These are phyloP conservation scores for Thalpophila matura DNA, from an alignment of 2,888 invertebrate species.

Conservation along the genomic window DNA sequence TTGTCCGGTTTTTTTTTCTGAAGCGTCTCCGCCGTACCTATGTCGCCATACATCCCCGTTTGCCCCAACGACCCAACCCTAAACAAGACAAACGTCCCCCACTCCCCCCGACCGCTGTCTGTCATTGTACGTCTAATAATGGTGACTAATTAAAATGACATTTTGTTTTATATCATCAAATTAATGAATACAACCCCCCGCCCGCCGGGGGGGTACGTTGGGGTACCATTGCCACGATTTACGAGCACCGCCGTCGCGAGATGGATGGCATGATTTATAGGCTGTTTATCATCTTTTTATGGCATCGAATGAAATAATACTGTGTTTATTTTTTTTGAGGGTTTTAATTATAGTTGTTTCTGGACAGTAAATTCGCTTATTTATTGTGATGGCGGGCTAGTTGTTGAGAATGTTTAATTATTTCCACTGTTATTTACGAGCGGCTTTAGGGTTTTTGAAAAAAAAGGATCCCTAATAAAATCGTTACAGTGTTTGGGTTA, in stretches of 20 bases:
- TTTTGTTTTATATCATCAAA: slow-evolving; percentile 85
- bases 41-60: slow-evolving; percentile 44
- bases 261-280: slow-evolving; percentile 81
- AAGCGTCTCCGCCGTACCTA: slow-evolving; percentile 13
- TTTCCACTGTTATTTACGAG: slow-evolving; percentile 56
- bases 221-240: slow-evolving; percentile 71
- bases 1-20: too few species aligned
- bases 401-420: slow-evolving; percentile 62
- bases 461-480: slow-evolving; percentile 60
- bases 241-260: slow-evolving; percentile 66
- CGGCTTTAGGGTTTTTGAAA: slow-evolving; percentile 49
- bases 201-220: slow-evolving; percentile 54
- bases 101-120: slow-evolving; percentile 69
- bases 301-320: slow-evolving; percentile 71
- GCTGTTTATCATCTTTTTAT: slow-evolving; percentile 81
- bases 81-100: slow-evolving; percentile 74
- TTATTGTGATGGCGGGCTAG: slow-evolving; percentile 60
- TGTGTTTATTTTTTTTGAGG: slow-evolving; percentile 63
- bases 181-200: slow-evolving; percentile 76
- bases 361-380: slow-evolving; percentile 65
- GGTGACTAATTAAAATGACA: slow-evolving; percentile 83
- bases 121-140: slow-evolving; percentile 80
- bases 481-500: slow-evolving; percentile 52
- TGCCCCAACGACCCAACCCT: slow-evolving; percentile 63
- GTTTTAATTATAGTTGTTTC: slow-evolving; percentile 70